Base-by-base conservation (phyloP, 2,888 invertebrate species). In the Hirtodrosophila trivittata region DNA sequence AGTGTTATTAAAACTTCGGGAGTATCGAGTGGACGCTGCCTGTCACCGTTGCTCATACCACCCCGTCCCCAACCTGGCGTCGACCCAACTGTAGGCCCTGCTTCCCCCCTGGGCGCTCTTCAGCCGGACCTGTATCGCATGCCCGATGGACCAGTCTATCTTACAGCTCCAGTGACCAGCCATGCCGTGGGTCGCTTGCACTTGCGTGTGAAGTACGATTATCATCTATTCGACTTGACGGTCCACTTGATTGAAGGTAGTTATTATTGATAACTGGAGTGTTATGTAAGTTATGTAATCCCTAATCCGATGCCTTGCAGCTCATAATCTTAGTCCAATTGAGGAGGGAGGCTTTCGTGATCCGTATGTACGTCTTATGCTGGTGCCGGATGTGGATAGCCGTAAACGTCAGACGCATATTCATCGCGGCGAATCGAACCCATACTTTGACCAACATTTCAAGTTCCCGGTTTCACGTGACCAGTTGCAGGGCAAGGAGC, bases 401-500 rank as follows among this genome's bases (percentile, higher is more conserved):
- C 93, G 96, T 41, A 95, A 96, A 67, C 93, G 97, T 3, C 96
- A 97, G 90, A 97, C 97, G 0, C 93, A 94, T 9, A 95, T 97
- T 41, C 95, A 96, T 88, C 92, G 96, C 59, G 96, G 96, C 88
- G 95, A 96, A 80, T 93, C 95, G 6, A 96, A 96, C 91, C 97
- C 97, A 0, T 95, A 95, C 91, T 97, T 97, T 90, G 96, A 97
- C 91, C 96, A 97, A 89, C 95, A 95, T 89, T 97, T 97, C 91
- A 97, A 97, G 91, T 97, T 97, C 89, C 97, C 97, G 0, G 95
- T 97, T 6, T 96, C 97, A 9, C 95, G 96, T 77, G 97, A 97
- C 76, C 97, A 97, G 73, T 92, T 97, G 38, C 93, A 94, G 49
- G 95, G 96, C 58, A 96, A 95, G 90, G 94, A 94, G 16, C 91